Evolutionary conservation across 1,140 invertebrate genomes (phyloP).

Genomic region (Pseudomyrmex pallidus): DNA sequence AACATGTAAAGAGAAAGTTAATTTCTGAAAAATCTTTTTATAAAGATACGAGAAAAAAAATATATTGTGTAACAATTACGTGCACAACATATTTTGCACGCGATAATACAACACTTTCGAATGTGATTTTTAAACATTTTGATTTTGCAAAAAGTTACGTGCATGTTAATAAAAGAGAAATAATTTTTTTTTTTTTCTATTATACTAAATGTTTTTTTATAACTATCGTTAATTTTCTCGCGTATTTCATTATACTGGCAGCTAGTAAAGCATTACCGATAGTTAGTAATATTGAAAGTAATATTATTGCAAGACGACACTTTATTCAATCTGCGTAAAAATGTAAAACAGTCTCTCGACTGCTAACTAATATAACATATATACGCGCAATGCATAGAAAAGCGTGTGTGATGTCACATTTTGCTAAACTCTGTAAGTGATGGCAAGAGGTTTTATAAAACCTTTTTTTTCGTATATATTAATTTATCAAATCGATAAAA

Average conservation of each 20-base stretch:
- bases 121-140: neutral
- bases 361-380: too few species aligned
- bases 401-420: too few species aligned
- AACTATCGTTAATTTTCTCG: neutral
- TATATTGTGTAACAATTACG: neutral
- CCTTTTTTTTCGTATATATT: too few species aligned
- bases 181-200: neutral
- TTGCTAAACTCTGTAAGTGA: too few species aligned
- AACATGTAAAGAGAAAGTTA: neutral
- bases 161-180: too few species aligned
- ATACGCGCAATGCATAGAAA: too few species aligned
- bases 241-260: conserved; percentile 8
- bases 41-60: too few species aligned
- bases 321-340: neutral
- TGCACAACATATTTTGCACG: neutral
- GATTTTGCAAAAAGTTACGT: neutral
- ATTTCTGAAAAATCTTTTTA: neutral
- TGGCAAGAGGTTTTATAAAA: too few species aligned
- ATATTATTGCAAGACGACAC: neutral
- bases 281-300: conserved; percentile 18
- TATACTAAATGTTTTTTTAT: neutral
- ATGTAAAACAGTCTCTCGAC: neutral
- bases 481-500: too few species aligned
- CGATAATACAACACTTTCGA: neutral
- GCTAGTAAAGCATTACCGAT: conserved; percentile 37